These are phyloP conservation scores for Carassius auratus DNA, from an alignment of 2,113 vertebrate genomes.

Conservation along the genomic window DNA sequence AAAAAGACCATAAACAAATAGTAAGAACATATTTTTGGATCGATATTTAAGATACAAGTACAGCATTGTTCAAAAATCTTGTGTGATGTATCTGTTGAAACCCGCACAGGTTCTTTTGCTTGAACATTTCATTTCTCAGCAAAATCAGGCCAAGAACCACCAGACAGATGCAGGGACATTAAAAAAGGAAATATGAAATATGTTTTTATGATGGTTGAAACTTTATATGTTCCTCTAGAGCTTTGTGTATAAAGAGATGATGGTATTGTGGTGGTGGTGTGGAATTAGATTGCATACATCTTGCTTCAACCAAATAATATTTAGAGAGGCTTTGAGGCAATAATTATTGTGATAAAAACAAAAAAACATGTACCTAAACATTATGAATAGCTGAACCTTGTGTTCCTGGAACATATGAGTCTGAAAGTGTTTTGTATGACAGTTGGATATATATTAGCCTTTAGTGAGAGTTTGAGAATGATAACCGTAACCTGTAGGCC, in stretches of 20 bases:
- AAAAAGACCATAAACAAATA: not conserved
- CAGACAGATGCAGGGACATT: not conserved
- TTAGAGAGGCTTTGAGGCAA: not conserved
- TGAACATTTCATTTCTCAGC: not conserved
- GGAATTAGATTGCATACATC: not conserved
- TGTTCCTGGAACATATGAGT: not conserved
- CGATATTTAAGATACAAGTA: not conserved
- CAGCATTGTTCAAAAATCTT: not conserved
- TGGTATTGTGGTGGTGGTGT: not conserved
- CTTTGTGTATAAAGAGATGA: not conserved
- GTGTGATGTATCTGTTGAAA: not conserved
- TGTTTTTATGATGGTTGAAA: not conserved
- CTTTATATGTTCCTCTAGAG: not conserved
- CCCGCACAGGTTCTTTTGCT: not conserved
- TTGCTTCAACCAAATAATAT: constrained; percentile 1
- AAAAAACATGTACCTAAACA: not conserved
- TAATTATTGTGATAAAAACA: not conserved
- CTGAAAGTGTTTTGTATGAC: not conserved
- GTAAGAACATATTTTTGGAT: not conserved
- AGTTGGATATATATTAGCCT: not conserved
- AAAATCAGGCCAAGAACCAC: not conserved
- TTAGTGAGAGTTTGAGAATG: constrained; percentile 34
- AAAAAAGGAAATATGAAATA: not conserved
- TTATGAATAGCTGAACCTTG: not conserved
- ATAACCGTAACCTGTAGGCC: constrained; percentile 59